Evolutionary conservation across 2,797 vertebrate genomes (phyloP).

Genomic region (Micropoecilia bifurca): DNA sequence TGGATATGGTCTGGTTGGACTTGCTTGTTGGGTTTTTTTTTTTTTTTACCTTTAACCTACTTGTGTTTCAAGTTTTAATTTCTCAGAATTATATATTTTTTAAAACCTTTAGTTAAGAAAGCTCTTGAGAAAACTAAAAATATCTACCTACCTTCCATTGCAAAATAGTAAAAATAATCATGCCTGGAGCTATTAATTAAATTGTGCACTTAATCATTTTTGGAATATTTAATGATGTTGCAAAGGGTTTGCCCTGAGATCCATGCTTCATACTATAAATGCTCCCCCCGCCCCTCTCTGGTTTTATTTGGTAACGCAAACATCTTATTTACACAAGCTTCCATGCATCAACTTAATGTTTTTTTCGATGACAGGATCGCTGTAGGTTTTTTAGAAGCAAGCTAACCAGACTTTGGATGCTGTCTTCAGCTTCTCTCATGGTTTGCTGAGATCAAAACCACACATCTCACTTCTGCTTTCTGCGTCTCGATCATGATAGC

Average conservation of each 20-base stretch:
- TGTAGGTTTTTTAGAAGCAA: slow-evolving; percentile 36
- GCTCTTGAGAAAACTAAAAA: slow-evolving; percentile 66
- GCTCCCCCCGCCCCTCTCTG: not conserved
- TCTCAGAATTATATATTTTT: slow-evolving; percentile 30
- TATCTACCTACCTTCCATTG: slow-evolving; percentile 54
- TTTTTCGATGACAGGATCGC: not conserved
- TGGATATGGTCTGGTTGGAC: slow-evolving; percentile 1
- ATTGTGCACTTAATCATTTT: slow-evolving; percentile 68
- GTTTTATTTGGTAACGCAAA: slow-evolving; percentile 28
- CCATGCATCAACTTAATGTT: not conserved
- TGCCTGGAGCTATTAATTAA: slow-evolving; percentile 70
- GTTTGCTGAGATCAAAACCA: slow-evolving; percentile 53
- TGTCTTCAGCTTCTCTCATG: slow-evolving; percentile 48
- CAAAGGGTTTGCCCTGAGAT: slow-evolving; percentile 54
- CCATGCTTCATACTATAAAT: slow-evolving; percentile 47
- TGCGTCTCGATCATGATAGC: slow-evolving; percentile 67
- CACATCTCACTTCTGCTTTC: slow-evolving; percentile 77
- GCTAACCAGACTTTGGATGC: slow-evolving; percentile 30
- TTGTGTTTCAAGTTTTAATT: slow-evolving; percentile 36
- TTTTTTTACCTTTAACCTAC: slow-evolving; percentile 26
- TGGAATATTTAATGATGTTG: slow-evolving; percentile 66
- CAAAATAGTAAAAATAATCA: slow-evolving; percentile 67
- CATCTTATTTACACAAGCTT: slow-evolving; percentile 14
- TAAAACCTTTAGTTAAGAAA: slow-evolving; percentile 48
- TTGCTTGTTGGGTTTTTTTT: slow-evolving; percentile 4